phyloP scores from a whole-genome alignment of 2,888 invertebrate genomes.

The Apodemia hepburni region DNA sequence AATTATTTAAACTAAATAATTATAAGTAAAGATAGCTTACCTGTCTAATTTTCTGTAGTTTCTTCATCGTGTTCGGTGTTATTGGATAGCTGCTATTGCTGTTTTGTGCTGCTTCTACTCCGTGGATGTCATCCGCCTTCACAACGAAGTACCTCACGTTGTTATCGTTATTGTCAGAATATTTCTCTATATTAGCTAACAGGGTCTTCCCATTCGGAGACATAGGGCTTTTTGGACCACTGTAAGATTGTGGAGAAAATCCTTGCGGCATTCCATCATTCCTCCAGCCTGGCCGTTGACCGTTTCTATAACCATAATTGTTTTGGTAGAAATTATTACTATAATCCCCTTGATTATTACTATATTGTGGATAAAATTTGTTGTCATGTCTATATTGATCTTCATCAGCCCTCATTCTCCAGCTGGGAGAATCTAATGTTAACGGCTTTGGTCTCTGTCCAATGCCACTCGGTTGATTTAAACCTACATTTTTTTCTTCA shows the following conservation, averaged over 20 bases:
- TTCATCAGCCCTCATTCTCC: conserved; percentile 52
- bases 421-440: conserved; percentile 76
- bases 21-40: conserved; percentile 48
- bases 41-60: conserved; percentile 79
- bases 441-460: conserved; percentile 87
- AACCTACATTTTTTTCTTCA: conserved; percentile 85
- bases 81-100: conserved; percentile 78
- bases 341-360: conserved; percentile 40
- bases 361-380: conserved; percentile 46
- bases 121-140: conserved; percentile 77
- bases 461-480: conserved; percentile 86
- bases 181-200: conserved; percentile 63
- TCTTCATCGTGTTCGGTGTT: conserved; percentile 80
- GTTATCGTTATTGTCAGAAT: conserved; percentile 42
- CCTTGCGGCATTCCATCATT: conserved; percentile 42
- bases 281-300: conserved; percentile 47
- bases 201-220: conserved; percentile 59
- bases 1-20: not conserved
- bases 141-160: conserved; percentile 79
- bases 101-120: conserved; percentile 77
- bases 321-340: conserved; percentile 45
- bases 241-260: conserved; percentile 47
- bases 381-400: conserved; percentile 48
- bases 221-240: conserved; percentile 54
- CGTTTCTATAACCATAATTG: conserved; percentile 45